phyloP scores from a whole-genome alignment of 2,113 vertebrate genomes.

The Syngnathus scovelli region DNA sequence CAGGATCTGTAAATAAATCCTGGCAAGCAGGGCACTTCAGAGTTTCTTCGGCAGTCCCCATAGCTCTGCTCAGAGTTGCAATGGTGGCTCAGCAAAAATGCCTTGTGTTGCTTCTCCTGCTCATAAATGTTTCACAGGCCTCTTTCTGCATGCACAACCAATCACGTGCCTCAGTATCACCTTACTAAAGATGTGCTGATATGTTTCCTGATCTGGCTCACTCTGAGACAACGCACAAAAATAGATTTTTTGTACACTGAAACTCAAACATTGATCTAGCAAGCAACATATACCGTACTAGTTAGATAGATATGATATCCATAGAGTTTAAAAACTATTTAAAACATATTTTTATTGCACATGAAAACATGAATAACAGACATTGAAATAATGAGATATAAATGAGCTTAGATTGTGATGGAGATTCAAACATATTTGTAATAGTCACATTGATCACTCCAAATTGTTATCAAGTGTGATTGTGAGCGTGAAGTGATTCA shows the following conservation, averaged over 20 bases:
- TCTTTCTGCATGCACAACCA: conserved; percentile 22
- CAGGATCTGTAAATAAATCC: conserved; percentile 63
- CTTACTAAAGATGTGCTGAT: conserved; percentile 51
- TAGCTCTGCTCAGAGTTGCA: conserved; percentile 36
- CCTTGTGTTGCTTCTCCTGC: conserved; percentile 22
- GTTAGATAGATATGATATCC: neutral
- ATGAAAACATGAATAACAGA: no score
- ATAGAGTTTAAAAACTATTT: no score
- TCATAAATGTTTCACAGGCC: conserved; percentile 61
- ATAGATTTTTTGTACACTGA: neutral
- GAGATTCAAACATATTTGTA: no score
- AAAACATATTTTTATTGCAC: no score
- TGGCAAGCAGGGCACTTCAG: conserved; percentile 69
- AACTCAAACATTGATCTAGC: neutral
- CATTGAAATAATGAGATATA: no score
- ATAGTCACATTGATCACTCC: no score
- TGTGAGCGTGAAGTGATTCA: no score
- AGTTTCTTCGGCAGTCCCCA: conserved; percentile 45
- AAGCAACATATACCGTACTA: neutral
- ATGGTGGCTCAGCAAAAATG: conserved; percentile 9
- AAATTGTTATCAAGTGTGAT: no score
- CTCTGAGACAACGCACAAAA: neutral
- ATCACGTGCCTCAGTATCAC: conserved; percentile 45
- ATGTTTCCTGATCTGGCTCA: neutral
- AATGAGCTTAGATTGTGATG: no score